Base-by-base conservation (phyloP, 1,140 invertebrate genomes). In the Cyphomyrmex costatus region DNA sequence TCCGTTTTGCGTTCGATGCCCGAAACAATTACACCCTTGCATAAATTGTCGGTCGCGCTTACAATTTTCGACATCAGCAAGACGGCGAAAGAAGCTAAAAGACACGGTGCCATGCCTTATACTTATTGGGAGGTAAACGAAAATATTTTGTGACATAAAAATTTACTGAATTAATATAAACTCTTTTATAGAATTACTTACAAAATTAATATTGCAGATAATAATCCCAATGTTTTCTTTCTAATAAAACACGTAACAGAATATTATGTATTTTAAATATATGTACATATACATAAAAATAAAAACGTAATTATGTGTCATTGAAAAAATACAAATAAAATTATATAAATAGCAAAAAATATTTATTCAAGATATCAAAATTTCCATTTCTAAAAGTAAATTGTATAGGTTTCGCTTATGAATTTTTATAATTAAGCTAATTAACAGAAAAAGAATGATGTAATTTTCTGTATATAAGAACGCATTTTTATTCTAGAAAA, bases 51-150 rank as follows among this genome's bases (percentile, higher is more conserved):
- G 3, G 74, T 93, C 2, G 91, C 91, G 2, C 90, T 94, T 0
- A 89, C 91, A 0, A 77, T 91, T 3, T 84, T 94, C 27, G 89
- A 92, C 21, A 82, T 89, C n/a, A 78, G 90, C 24, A 89, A 92
- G 33, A 56, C 86, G 8, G 60, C 70, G 7, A 89, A 78, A 0
- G 74, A 85, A 12, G 91, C 88, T 12, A 61, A 90, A 5, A 78
- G 76, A 16, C 78, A 53, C 10, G 85, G 88, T 1, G 88, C 86
- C 21, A 74, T 87, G 68, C 91, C 68, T 16, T 88, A 93, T 53
- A 92, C 83, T 10, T 88, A 90, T 66, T 94, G 93, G 93, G 93
- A 94, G 88, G 93, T 94, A 63, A 79, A 14, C 60, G n/a, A 58
- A 56, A 16, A 46, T 51, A 51, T 12, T 4, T 66, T 78, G 8